Evolutionary conservation across 2,888 invertebrate genomes (phyloP).

Genomic region (Sycophila texana): DNA sequence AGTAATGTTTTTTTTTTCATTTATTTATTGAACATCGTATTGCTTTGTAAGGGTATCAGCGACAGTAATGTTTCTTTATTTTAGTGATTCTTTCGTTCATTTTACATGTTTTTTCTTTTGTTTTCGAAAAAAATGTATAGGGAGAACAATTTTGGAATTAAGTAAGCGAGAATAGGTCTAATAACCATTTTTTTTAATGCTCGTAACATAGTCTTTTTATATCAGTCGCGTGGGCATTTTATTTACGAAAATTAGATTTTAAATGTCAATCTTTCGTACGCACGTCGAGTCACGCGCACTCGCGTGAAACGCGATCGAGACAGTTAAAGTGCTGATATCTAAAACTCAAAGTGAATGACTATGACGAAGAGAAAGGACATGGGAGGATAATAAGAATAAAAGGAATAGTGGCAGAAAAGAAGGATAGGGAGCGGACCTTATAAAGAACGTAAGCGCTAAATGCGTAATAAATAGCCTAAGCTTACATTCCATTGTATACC

Average conservation of each 20-base stretch:
- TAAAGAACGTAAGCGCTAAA: slow-evolving; percentile 67
- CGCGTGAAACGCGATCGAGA: slow-evolving; percentile 58
- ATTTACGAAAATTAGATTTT: slow-evolving; percentile 48
- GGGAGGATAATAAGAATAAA: slow-evolving; percentile 5
- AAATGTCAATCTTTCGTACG: slow-evolving; percentile 42
- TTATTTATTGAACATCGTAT: too few relatives aligned
- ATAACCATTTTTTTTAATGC: slow-evolving; percentile 1
- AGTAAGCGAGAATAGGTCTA: not conserved
- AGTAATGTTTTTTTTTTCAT: too few relatives aligned
- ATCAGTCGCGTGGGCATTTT: slow-evolving; percentile 23
- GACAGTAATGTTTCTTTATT: too few relatives aligned
- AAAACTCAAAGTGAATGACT: slow-evolving; percentile 23
- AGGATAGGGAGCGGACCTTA: slow-evolving; percentile 55
- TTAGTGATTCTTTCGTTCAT: too few relatives aligned
- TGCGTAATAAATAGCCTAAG: slow-evolving; percentile 62
- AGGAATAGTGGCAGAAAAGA: not conserved
- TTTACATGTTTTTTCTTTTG: too few relatives aligned
- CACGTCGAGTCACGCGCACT: slow-evolving; percentile 46
- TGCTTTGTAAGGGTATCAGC: too few relatives aligned
- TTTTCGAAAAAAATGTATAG: too few relatives aligned
- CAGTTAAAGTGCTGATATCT: slow-evolving; percentile 48
- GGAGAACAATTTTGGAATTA: too few relatives aligned
- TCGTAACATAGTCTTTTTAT: slow-evolving; percentile 27
- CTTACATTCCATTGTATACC: slow-evolving; percentile 30
- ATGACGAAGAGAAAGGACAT: slow-evolving; percentile 12